Evolutionary conservation across 2,888 invertebrate species (phyloP).

Genomic region (Oligia strigilis): DNA sequence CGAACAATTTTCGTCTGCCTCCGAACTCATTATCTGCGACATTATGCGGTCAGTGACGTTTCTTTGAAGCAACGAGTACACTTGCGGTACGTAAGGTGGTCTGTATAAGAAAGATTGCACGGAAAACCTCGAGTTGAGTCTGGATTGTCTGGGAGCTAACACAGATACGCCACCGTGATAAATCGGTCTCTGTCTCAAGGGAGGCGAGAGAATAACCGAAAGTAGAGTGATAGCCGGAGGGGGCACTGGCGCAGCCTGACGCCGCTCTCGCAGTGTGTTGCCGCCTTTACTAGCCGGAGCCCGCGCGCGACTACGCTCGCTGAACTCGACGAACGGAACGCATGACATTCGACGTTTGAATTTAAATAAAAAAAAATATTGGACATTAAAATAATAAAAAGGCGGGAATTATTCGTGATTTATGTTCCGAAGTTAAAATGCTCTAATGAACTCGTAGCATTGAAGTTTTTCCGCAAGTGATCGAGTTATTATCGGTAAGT

Average conservation of each 20-base stretch:
- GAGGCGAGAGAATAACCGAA: slow-evolving; percentile 86
- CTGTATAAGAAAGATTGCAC: slow-evolving; percentile 74
- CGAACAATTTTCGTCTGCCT: slow-evolving; percentile 68
- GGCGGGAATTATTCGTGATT: slow-evolving; percentile 69
- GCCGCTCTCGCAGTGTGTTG: slow-evolving; percentile 82
- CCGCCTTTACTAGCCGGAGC: slow-evolving; percentile 82
- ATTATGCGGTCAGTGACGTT: slow-evolving; percentile 79
- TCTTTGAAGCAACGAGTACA: slow-evolving; percentile 58
- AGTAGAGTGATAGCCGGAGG: slow-evolving; percentile 87
- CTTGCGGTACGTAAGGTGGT: slow-evolving; percentile 62
- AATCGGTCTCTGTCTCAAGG: slow-evolving; percentile 84
- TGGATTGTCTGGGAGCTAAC: slow-evolving; percentile 76
- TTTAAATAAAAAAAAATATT: slow-evolving; percentile 53
- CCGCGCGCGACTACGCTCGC: slow-evolving; percentile 76
- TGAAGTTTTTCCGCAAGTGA: slow-evolving; percentile 65
- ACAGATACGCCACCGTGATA: slow-evolving; percentile 82
- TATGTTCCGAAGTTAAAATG: slow-evolving; percentile 70
- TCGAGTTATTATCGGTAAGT: slow-evolving; percentile 75
- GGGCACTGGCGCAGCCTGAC: slow-evolving; percentile 79
- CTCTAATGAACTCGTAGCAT: slow-evolving; percentile 68
- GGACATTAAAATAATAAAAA: slow-evolving; percentile 47
- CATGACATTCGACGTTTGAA: slow-evolving; percentile 67
- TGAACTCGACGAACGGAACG: slow-evolving; percentile 62
- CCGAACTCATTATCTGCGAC: slow-evolving; percentile 72
- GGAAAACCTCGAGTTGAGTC: slow-evolving; percentile 70